Conservation (phyloP, 1,140 invertebrate genomes). For the Halictus rubicundus region DNA sequence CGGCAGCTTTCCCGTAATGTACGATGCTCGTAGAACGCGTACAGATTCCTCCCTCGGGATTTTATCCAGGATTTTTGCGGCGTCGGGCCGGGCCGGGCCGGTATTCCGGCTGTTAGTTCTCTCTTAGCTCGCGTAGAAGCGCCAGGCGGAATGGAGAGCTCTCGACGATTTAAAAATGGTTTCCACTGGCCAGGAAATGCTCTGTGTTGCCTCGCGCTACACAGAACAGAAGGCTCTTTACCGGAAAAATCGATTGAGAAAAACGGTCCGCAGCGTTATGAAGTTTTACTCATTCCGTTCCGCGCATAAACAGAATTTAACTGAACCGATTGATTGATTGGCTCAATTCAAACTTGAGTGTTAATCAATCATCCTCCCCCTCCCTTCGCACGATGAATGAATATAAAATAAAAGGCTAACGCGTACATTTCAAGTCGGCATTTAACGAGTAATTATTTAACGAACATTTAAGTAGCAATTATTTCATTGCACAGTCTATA, state of each 20-base stretch:
- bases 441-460: too few relatives aligned
- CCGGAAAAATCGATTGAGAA: not conserved
- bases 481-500: too few relatives aligned
- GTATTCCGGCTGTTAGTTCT: slow-evolving; percentile 22
- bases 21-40: not conserved
- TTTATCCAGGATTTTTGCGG: slow-evolving; percentile 37
- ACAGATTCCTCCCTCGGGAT: slow-evolving; percentile 32
- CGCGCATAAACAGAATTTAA: too few relatives aligned
- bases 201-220: not conserved
- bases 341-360: too few relatives aligned
- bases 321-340: too few relatives aligned
- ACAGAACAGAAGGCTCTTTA: not conserved
- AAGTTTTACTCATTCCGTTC: too few relatives aligned
- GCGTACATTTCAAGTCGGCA: too few relatives aligned
- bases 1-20: slow-evolving; percentile 17
- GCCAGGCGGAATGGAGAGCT: slow-evolving; percentile 22
- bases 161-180: slow-evolving; percentile 49
- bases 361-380: too few relatives aligned
- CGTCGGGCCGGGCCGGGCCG: not conserved
- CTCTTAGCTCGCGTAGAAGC: slow-evolving; percentile 23
- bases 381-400: too few relatives aligned
- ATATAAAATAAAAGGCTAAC: too few relatives aligned
- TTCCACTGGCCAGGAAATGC: slow-evolving; percentile 29
- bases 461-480: too few relatives aligned
- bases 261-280: not conserved